phyloP scores from a whole-genome alignment of 2,113 vertebrate genomes.

The Sebastes fasciatus region DNA sequence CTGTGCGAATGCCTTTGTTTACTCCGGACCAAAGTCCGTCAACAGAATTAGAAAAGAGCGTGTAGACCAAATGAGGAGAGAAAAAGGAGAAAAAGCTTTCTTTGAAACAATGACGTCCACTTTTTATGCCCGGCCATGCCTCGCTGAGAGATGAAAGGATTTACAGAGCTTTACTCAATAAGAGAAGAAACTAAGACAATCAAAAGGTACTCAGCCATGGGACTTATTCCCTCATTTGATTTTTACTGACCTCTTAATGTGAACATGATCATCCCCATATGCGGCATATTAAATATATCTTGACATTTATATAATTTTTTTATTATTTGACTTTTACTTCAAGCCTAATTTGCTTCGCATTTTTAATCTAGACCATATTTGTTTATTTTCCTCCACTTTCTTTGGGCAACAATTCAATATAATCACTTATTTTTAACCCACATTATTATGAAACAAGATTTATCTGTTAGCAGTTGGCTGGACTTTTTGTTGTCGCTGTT shows the following conservation, averaged over 20 bases:
- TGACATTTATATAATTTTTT: background rate
- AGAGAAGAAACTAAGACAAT: conserved; percentile 8
- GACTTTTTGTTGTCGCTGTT: background rate
- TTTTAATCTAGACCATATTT: background rate
- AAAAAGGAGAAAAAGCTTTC: conserved; percentile 3
- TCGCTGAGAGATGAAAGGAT: conserved; percentile 21
- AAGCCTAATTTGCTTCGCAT: background rate
- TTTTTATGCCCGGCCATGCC: conserved; percentile 14
- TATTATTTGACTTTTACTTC: background rate
- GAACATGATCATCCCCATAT: background rate
- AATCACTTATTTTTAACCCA: background rate
- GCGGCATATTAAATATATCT: background rate
- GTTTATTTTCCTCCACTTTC: background rate
- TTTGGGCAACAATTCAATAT: background rate
- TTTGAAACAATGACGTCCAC: conserved; percentile 27
- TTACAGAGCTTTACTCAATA: background rate
- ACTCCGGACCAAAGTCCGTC: conserved; percentile 38
- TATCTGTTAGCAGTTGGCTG: background rate
- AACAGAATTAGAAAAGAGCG: conserved; percentile 10
- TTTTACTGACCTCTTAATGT: background rate
- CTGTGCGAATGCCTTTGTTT: conserved; percentile 40
- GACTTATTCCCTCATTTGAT: background rate
- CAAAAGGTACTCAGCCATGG: background rate
- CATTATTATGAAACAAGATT: too few relatives aligned
- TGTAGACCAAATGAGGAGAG: background rate